phyloP scores from a whole-genome alignment of 2,888 invertebrate species.

The Aporophyla nigra region DNA sequence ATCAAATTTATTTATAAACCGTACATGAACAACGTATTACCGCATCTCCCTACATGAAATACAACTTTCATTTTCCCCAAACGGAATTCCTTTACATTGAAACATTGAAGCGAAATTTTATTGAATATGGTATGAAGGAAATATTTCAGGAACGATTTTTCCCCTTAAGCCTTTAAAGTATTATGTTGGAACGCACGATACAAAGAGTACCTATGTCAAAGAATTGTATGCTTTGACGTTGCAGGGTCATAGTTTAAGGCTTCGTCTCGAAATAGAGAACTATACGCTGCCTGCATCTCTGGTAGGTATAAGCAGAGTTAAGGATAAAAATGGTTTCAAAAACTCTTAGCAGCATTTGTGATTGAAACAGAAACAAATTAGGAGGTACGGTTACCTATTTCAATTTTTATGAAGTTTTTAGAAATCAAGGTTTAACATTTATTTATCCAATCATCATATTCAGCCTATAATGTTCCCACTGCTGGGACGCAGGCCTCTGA shows the following conservation, averaged over 20 bases:
- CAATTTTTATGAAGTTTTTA: no score
- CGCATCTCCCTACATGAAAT: neutral
- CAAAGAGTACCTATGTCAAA: constrained; percentile 45
- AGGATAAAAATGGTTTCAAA: neutral
- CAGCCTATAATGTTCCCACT: no score
- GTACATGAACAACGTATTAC: neutral
- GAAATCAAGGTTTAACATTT: neutral
- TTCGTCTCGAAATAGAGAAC: constrained; percentile 1
- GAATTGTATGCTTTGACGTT: constrained; percentile 37
- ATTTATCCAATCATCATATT: neutral
- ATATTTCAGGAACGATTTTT: constrained; percentile 61
- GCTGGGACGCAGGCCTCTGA: no score
- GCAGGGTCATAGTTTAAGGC: constrained; percentile 19
- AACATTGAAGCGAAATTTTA: constrained; percentile 57
- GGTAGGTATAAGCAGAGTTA: neutral
- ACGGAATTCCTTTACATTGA: constrained; percentile 51
- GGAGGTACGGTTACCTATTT: no score
- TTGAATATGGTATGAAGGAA: constrained; percentile 48
- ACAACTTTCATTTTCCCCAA: constrained; percentile 38
- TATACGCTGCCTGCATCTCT: no score
- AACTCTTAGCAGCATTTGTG: neutral
- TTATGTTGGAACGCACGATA: constrained; percentile 28
- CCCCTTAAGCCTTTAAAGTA: constrained; percentile 56
- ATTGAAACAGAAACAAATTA: no score
- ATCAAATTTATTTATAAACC: neutral